phyloP scores from a whole-genome alignment of 1,140 invertebrate genomes.

The Amyelois transitella region DNA sequence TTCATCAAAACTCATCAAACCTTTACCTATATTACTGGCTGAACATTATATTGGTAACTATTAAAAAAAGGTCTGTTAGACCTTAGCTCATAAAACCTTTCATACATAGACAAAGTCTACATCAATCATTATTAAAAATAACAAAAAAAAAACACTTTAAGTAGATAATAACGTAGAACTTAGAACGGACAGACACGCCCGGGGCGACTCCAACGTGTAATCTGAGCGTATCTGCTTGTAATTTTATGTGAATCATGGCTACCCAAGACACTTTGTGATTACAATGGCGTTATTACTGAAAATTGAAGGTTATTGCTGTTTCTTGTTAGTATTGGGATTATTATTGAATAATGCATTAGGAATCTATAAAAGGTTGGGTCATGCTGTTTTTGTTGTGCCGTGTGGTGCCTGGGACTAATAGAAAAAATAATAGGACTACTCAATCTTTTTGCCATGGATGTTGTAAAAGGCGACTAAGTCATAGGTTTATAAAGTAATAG shows the following conservation, averaged over 20 bases:
- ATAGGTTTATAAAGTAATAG: too few species aligned
- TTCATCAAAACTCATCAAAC: too few species aligned
- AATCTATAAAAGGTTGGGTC: neutral
- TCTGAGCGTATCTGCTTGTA: neutral
- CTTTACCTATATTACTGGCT: too few species aligned
- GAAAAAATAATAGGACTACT: too few species aligned
- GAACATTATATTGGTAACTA: too few species aligned
- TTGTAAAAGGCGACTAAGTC: too few species aligned
- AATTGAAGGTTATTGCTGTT: neutral
- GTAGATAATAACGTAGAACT: neutral
- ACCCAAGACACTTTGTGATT: neutral
- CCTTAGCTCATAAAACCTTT: too few species aligned
- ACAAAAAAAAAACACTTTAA: neutral
- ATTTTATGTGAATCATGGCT: neutral
- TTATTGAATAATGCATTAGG: neutral
- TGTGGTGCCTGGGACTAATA: too few species aligned
- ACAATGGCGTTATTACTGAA: neutral
- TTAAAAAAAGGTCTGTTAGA: too few species aligned
- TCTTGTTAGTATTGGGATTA: neutral
- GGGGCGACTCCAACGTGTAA: neutral
- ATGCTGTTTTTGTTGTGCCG: neutral
- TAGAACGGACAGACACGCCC: neutral
- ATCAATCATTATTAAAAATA: neutral
- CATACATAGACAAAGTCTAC: neutral
- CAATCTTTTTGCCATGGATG: too few species aligned